Evolutionary conservation across 2,888 invertebrate genomes (phyloP).

Genomic region (Drosophila mercatorum): DNA sequence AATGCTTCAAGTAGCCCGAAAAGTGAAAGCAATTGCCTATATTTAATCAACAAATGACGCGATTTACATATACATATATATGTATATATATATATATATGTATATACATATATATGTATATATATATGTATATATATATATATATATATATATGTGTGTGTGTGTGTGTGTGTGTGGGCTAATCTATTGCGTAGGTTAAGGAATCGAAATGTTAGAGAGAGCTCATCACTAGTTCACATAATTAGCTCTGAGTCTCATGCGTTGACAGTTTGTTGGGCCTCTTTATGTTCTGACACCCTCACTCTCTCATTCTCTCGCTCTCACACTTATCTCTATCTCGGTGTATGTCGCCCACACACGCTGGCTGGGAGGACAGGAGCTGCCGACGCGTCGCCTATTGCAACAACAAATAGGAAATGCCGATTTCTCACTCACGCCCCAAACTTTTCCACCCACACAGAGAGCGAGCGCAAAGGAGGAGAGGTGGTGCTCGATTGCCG

Average conservation of each 20-base stretch:
- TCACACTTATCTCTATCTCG: not conserved
- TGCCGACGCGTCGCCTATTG: slow-evolving; percentile 12
- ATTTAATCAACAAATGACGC: slow-evolving; percentile 47
- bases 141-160: not conserved
- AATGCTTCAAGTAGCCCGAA: slow-evolving; percentile 15
- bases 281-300: slow-evolving; percentile 26
- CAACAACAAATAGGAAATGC: slow-evolving; percentile 61
- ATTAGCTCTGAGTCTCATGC: slow-evolving; percentile 31
- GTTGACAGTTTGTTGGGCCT: slow-evolving; percentile 37
- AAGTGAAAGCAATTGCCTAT: slow-evolving; percentile 38
- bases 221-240: slow-evolving; percentile 20
- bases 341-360: slow-evolving; percentile 49
- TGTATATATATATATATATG: too few species aligned
- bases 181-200: slow-evolving; percentile 27
- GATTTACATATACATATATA: not conserved
- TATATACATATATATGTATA: not conserved
- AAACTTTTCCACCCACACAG: slow-evolving; percentile 25
- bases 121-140: not conserved
- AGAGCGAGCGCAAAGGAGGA: slow-evolving; percentile 2
- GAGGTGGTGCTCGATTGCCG: slow-evolving; percentile 12
- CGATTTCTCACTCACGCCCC: slow-evolving; percentile 45
- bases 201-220: slow-evolving; percentile 16
- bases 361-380: slow-evolving; percentile 29
- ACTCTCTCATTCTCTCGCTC: not conserved
- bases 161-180: not conserved